Evolutionary conservation across 2,888 invertebrate species (phyloP).

Genomic region (Pandemis cinnamomeana): DNA sequence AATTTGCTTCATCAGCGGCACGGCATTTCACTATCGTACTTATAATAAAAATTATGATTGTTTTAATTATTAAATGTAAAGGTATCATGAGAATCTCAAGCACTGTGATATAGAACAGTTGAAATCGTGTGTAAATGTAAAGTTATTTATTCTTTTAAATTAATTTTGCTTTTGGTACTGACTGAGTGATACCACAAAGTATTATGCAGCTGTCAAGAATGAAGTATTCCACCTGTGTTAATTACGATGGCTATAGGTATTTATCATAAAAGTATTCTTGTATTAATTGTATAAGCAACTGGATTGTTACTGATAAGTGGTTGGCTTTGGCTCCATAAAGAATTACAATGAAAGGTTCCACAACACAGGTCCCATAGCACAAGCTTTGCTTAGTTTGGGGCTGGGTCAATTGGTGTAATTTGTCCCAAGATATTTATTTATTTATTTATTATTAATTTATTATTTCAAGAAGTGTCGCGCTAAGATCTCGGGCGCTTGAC

Average conservation of each 20-base stretch:
- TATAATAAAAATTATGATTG: slow-evolving; percentile 2
- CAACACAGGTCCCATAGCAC: too few relatives aligned
- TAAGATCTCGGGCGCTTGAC: neutral
- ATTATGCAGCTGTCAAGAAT: slow-evolving; percentile 21
- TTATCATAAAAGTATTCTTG: slow-evolving; percentile 26
- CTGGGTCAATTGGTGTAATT: too few relatives aligned
- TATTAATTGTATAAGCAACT: slow-evolving; percentile 10
- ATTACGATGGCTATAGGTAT: slow-evolving; percentile 16
- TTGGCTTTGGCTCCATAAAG: neutral
- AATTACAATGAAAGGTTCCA: neutral
- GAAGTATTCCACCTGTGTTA: slow-evolving; percentile 1
- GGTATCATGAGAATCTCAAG: slow-evolving; percentile 29
- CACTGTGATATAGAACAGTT: slow-evolving; percentile 41
- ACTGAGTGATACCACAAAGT: slow-evolving; percentile 23
- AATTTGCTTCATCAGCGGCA: too few relatives aligned
- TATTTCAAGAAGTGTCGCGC: neutral
- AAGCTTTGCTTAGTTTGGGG: too few relatives aligned
- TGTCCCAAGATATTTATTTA: too few relatives aligned
- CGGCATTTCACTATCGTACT: slow-evolving; percentile 13
- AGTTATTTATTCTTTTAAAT: slow-evolving; percentile 19
- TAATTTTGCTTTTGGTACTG: slow-evolving; percentile 20
- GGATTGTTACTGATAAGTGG: slow-evolving; percentile 2
- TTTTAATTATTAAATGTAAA: neutral
- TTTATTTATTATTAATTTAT: too few relatives aligned
- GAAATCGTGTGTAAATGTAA: slow-evolving; percentile 11